Percentiles rank a stretch among this genome's conserved stretches.
phyloP scores from a whole-genome alignment of 2,797 vertebrate genomes.

The Momotus momota region DNA sequence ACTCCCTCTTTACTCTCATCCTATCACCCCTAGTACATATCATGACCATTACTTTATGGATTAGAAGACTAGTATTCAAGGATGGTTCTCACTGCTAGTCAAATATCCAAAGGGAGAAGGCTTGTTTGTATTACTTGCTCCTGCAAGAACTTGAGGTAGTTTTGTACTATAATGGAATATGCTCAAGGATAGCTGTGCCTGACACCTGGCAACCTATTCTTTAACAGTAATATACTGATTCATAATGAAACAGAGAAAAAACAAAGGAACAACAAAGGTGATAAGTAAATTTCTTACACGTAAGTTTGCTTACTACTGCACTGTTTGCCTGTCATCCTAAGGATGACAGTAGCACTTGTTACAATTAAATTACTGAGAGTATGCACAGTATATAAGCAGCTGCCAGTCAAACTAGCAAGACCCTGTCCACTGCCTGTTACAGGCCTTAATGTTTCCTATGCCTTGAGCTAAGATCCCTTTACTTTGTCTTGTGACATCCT shows the following conservation, averaged over 20 bases:
- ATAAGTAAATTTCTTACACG: constrained; percentile 30
- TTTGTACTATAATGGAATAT: constrained; percentile 21
- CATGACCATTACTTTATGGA: neutral
- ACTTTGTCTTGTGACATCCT: neutral
- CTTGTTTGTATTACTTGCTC: neutral
- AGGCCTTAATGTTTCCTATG: neutral
- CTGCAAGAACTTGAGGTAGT: neutral
- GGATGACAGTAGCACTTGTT: neutral
- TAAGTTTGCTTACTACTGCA: constrained; percentile 35
- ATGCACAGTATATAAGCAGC: neutral
- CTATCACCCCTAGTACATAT: neutral
- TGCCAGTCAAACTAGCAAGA: constrained; percentile 20
- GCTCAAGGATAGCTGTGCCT: neutral
- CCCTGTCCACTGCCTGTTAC: neutral
- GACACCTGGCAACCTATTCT: constrained; percentile 1
- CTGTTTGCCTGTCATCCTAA: neutral
- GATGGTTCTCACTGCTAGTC: constrained; percentile 36
- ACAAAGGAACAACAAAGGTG: neutral
- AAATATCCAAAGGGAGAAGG: constrained; percentile 19
- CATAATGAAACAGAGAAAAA: constrained; percentile 48
- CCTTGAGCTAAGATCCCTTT: neutral
- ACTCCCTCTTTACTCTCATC: neutral
- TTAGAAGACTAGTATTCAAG: constrained; percentile 30
- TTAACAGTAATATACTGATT: constrained; percentile 37
- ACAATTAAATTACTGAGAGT: constrained; percentile 30